Percentiles rank a stretch among this genome's conserved stretches.
These are phyloP conservation scores for Herpailurus yagouaroundi DNA, from an alignment of 2,113 vertebrate species.

Conservation along the genomic window DNA sequence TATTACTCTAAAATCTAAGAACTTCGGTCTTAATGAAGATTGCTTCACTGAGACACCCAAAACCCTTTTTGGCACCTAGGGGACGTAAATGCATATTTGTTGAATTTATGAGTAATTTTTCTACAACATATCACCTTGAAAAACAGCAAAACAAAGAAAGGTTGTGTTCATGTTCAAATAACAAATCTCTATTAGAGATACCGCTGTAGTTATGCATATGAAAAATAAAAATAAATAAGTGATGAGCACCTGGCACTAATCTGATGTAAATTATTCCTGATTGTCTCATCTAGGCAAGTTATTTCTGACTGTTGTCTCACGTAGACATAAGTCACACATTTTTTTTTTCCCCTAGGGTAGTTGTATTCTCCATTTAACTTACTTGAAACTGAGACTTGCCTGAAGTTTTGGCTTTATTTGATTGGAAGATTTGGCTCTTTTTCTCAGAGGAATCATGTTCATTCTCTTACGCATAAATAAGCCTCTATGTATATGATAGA, in stretches of 20 bases:
- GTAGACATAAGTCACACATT: background rate
- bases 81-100: background rate
- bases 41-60: background rate
- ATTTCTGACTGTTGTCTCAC: background rate
- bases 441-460: background rate
- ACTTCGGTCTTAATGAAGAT: background rate
- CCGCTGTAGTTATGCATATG: background rate
- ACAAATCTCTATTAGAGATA: background rate
- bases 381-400: background rate
- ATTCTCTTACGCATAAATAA: background rate
- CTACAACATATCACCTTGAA: background rate
- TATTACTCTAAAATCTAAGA: background rate
- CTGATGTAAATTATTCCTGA: background rate
- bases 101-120: slow-evolving; percentile 25
- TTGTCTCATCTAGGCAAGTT: background rate
- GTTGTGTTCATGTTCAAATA: background rate
- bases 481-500: background rate
- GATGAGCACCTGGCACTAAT: fast-evolving
- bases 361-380: background rate
- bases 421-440: background rate
- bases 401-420: background rate
- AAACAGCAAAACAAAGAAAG: background rate
- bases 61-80: background rate
- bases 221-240: background rate
- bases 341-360: background rate